A percentile compares a stretch with the other conserved stretches of the same genome.
These are phyloP conservation scores for Lampris megalopsis DNA, from an alignment of 2,113 vertebrate genomes.

Conservation along the genomic window DNA sequence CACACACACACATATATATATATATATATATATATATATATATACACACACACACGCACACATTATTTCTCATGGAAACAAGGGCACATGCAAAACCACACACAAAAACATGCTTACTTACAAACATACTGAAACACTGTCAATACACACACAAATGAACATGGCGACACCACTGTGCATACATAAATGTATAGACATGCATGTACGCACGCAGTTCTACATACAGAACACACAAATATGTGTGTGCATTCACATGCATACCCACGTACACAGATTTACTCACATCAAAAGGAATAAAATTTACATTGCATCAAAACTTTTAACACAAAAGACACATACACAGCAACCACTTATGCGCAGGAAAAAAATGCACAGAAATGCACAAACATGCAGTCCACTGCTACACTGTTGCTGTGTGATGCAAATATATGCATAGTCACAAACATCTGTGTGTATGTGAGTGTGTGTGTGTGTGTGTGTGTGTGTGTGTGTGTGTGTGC, in stretches of 20 bases:
- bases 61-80: too few species aligned
- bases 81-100: conserved; percentile 7
- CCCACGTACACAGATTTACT: background rate
- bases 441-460: conserved; percentile 38
- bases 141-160: conserved; percentile 6
- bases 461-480: too few species aligned
- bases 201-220: background rate
- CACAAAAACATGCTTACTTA: conserved; percentile 5
- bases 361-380: conserved; percentile 28
- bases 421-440: conserved; percentile 67
- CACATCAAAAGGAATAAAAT: background rate
- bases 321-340: conserved; percentile 3
- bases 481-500: too few species aligned
- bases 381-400: conserved; percentile 39
- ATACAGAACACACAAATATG: conserved; percentile 2
- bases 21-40: conserved; percentile 12
- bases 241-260: background rate
- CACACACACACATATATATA: conserved; percentile 17
- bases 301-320: background rate
- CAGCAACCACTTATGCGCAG: background rate
- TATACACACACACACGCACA: conserved; percentile 2
- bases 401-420: conserved; percentile 11
- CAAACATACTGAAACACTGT: background rate
- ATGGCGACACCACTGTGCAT: too few species aligned
- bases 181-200: background rate